A percentile compares a stretch with the other conserved stretches of the same genome.
phyloP scores from a whole-genome alignment of 2,888 invertebrate species.

The Drosophila histrio region DNA sequence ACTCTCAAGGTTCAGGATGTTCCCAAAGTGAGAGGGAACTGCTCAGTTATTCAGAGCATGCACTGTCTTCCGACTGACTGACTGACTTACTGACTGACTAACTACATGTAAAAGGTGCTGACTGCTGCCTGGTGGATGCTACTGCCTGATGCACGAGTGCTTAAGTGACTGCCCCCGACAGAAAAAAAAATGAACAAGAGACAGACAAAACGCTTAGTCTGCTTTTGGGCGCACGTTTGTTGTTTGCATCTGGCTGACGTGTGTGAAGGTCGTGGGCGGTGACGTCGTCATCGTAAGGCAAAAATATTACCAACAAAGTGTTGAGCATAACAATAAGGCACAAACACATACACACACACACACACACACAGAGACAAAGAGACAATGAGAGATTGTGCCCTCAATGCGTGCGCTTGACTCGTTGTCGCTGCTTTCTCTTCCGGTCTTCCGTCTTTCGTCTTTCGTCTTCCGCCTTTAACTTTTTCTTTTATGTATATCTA shows the following conservation, averaged over 20 bases:
- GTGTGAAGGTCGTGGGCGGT: conserved; percentile 68
- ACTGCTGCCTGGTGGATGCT: conserved; percentile 33
- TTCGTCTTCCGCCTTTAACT: conserved; percentile 14
- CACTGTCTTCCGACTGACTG: conserved; percentile 4
- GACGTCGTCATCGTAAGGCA: conserved; percentile 8
- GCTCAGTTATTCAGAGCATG: conserved; percentile 65
- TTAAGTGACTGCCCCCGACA: conserved; percentile 33
- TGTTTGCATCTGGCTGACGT: conserved; percentile 51
- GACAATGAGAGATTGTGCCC: conserved; percentile 23
- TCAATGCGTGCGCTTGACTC: conserved; percentile 43
- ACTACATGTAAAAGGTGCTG: conserved; percentile 27
- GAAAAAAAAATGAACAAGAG: conserved; percentile 34
- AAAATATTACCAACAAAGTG: conserved; percentile 64
- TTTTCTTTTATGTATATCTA: conserved; percentile 24
- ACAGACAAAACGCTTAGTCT: conserved; percentile 66
- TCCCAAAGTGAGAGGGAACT: conserved; percentile 11
- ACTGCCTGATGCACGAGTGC: conserved; percentile 47
- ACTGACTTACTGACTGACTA: conserved; percentile 24
- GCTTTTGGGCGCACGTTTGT: conserved; percentile 52
- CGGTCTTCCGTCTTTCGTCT: conserved; percentile 7
- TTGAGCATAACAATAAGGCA: conserved; percentile 74
- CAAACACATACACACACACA: conserved; percentile 27
- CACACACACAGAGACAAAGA: conserved; percentile 2
- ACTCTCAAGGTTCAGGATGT: conserved; percentile 26
- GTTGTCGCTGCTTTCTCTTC: conserved; percentile 10